These are phyloP conservation scores for Tapirus indicus DNA, from an alignment of 2,797 vertebrate species.

Conservation along the genomic window DNA sequence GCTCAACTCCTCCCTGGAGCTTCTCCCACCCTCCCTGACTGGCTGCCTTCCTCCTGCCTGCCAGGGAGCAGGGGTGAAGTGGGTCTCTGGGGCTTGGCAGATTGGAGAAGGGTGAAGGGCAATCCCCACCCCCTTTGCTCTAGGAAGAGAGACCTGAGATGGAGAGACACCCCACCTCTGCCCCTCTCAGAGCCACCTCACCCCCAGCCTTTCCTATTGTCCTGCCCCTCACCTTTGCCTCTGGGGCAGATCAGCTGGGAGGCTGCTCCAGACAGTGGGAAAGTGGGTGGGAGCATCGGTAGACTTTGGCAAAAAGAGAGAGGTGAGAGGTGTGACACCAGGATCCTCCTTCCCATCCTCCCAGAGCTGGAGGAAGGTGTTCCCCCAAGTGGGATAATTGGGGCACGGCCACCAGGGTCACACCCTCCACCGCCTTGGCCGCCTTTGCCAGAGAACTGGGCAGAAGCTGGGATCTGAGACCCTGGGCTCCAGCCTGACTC, in stretches of 20 bases:
- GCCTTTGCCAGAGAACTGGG: not conserved
- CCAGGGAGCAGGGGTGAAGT: not conserved
- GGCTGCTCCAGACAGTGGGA: not conserved
- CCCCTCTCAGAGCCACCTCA: not conserved
- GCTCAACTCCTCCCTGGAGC: conserved; percentile 15
- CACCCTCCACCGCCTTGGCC: not conserved
- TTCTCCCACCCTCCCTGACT: not conserved
- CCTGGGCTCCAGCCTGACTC: not conserved
- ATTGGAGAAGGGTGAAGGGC: not conserved
- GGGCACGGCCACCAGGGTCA: not conserved
- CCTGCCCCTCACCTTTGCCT: conserved; percentile 70
- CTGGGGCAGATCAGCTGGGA: not conserved
- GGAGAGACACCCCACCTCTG: not conserved
- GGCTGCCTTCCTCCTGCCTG: not conserved
- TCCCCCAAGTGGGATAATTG: not conserved
- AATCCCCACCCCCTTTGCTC: not conserved
- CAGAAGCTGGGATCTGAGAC: not conserved
- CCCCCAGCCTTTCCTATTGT: conserved; percentile 37
- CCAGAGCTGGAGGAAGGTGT: not conserved
- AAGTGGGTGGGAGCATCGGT: not conserved
- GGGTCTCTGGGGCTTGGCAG: not conserved
- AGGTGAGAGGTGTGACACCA: not conserved
- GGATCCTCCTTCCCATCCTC: not conserved
- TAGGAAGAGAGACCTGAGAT: not conserved
- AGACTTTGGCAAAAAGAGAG: conserved; percentile 17